Evolutionary conservation across 2,888 invertebrate genomes (phyloP), one percentile per base, ranked within the genome.

Genomic region (Eupithecia centaureata): DNA sequence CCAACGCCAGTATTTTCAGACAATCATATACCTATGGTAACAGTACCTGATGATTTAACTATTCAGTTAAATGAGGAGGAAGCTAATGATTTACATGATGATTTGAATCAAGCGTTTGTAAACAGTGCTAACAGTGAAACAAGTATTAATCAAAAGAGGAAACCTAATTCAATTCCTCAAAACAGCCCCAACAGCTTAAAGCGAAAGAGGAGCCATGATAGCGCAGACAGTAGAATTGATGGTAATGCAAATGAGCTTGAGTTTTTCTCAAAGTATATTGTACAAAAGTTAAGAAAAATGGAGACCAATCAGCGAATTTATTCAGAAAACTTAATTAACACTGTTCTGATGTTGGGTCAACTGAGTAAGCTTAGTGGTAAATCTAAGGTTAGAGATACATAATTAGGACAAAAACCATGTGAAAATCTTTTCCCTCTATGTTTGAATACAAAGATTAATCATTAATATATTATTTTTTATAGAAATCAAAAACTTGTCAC

Each of bases 281-380:
- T 92, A 0, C 93, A 93, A 76, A 93, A 93, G 74, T 77, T 93
- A 54, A 85, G 92, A 75, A 86, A 78, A 82, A 93, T 93, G 93
- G 93, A 92, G 77, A 92, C 92, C 7, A 91, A 92, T 74, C 93
- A 93, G 70, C 88, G 93, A 63, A 93, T 93, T 74, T 93, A 92
- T 77, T 91, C 93, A 15, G 93, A 93, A 77, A 93, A 93, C 76
- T 82, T 93, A 78, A 92, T 93, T n/a, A 92, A 93, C 68, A 92
- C 93, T 65, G 92, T 91, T 3, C 85, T 93, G 4, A 93, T 93
- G 93, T 75, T 93, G 27, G 93, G 93, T 47, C 93, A 93, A 77
- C 83, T 93, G 15, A 87, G 87, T 10, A 86, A 88, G 81, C 78
- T 93, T 32, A 90, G 88, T 79, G 91, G 87, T 12, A 93, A 92